Percentiles rank a stretch among this genome's conserved stretches.
phyloP scores from a whole-genome alignment of 1,140 invertebrate species.

The Cotesia vestalis region DNA sequence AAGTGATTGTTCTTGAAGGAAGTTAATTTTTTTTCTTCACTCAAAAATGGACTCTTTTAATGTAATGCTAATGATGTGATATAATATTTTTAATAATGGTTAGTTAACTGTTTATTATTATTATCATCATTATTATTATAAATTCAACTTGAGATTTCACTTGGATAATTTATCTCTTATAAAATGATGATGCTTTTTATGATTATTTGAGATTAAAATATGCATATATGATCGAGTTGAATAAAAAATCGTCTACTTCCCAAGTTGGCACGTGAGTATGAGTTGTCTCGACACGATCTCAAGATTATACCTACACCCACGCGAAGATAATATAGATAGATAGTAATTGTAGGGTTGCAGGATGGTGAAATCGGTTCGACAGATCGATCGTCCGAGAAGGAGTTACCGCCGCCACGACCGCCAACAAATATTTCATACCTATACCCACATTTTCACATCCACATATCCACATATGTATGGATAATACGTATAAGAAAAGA shows the following conservation, averaged over 20 bases:
- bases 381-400: slow-evolving; percentile 34
- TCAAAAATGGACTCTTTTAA: no score
- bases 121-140: no score
- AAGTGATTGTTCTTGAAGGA: no score
- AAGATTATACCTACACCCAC: slow-evolving; percentile 44
- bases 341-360: slow-evolving; percentile 53
- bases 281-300: slow-evolving; percentile 31
- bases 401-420: slow-evolving; percentile 14
- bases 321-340: slow-evolving; percentile 54
- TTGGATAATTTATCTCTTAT: no score
- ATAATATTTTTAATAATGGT: no score
- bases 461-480: not conserved
- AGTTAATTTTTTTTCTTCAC: no score
- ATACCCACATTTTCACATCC: not conserved
- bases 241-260: slow-evolving; percentile 16
- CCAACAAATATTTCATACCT: slow-evolving; percentile 5
- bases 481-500: slow-evolving; percentile 10
- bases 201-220: not conserved
- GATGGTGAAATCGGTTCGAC: slow-evolving; percentile 43
- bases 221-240: not conserved
- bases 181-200: no score
- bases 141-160: no score
- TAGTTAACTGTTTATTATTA: no score
- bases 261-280: slow-evolving; percentile 21
- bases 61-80: no score